Conservation (phyloP, 2,113 vertebrate genomes). For the Eleginops maclovinus region DNA sequence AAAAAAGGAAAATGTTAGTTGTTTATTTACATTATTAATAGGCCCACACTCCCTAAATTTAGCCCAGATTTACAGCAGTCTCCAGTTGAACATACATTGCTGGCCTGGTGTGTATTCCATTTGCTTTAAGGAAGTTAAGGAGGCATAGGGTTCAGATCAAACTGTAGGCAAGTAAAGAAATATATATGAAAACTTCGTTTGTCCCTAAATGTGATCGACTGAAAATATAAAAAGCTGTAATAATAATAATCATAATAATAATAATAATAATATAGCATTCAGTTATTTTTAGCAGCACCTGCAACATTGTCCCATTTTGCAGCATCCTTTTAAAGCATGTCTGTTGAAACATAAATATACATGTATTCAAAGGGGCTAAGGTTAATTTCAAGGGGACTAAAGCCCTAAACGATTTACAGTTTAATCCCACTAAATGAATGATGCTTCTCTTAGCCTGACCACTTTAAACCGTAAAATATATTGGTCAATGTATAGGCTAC, state of each 20-base stretch:
- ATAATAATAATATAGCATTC: too few relatives aligned
- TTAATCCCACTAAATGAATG: neutral
- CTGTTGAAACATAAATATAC: too few relatives aligned
- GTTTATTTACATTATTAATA: conserved; percentile 24
- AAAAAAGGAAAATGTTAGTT: conserved; percentile 3
- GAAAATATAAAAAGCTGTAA: neutral
- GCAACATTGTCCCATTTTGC: neutral
- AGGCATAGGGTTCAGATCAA: neutral
- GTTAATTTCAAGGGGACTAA: neutral
- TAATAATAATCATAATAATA: too few relatives aligned
- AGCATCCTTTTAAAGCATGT: too few relatives aligned
- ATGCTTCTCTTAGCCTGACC: too few relatives aligned
- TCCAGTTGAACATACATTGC: neutral
- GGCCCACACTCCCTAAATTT: neutral
- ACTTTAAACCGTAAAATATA: neutral
- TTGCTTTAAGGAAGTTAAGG: neutral
- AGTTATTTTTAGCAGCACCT: neutral
- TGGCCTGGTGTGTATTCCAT: neutral
- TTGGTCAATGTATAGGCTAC: neutral
- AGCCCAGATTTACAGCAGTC: neutral
- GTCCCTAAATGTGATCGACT: neutral
- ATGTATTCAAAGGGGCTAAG: too few relatives aligned
- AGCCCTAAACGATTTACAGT: neutral
- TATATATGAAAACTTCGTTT: neutral
- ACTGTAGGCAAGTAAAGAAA: neutral